Conservation (phyloP, 2,888 invertebrate species). For the Agonopterix heracliana region DNA sequence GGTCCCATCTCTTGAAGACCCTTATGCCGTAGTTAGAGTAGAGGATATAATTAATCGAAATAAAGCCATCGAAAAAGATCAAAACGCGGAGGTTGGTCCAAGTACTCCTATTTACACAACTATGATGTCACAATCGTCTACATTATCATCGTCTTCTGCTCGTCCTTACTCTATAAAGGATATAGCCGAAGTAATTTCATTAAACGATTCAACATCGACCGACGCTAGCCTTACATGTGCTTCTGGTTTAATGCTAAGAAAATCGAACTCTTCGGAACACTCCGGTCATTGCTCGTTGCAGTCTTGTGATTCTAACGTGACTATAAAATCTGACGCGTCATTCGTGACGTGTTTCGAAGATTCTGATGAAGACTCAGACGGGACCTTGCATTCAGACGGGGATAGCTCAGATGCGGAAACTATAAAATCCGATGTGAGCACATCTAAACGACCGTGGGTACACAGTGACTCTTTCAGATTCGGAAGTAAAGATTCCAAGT, state of each 20-base stretch:
- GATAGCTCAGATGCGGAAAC: constrained; percentile 64
- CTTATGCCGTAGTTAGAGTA: constrained; percentile 51
- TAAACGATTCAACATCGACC: constrained; percentile 50
- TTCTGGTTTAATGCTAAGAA: constrained; percentile 55
- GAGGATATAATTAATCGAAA: constrained; percentile 44
- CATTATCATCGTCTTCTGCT: constrained; percentile 44
- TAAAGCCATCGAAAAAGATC: constrained; percentile 20
- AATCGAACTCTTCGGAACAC: constrained; percentile 67
- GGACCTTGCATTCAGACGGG: constrained; percentile 60
- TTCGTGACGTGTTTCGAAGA: constrained; percentile 61
- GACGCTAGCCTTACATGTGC: constrained; percentile 50
- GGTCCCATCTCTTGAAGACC: constrained; percentile 55
- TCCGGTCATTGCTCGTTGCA: constrained; percentile 65
- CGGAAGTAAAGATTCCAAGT: constrained; percentile 36
- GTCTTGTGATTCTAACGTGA: constrained; percentile 60
- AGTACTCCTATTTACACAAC: constrained; percentile 40
- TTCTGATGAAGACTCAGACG: constrained; percentile 58
- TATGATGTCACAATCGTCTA: constrained; percentile 49
- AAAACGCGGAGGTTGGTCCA: constrained; percentile 11
- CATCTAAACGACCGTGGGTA: constrained; percentile 62
- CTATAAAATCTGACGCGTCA: constrained; percentile 57
- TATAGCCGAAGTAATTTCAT: constrained; percentile 60
- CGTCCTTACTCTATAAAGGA: constrained; percentile 64
- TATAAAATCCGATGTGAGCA: constrained; percentile 58
- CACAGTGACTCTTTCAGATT: constrained; percentile 66